phyloP scores from a whole-genome alignment of 2,113 vertebrate genomes.

The Stomatorhinus ivindoensis region DNA sequence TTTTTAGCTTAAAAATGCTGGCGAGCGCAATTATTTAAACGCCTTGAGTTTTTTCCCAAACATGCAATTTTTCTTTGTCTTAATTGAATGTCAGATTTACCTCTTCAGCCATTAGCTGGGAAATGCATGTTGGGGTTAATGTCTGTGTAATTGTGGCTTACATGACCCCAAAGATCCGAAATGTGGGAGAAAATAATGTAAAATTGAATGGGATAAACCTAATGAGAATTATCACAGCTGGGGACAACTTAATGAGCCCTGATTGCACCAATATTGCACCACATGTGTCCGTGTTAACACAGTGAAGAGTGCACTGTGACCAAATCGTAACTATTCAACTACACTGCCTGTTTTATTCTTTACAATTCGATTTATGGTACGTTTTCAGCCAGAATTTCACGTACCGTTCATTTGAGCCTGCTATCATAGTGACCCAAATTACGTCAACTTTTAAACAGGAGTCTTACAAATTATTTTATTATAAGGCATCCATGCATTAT shows the following conservation, averaged over 20 bases:
- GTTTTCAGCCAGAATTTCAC: neutral
- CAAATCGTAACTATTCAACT: neutral
- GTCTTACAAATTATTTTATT: neutral
- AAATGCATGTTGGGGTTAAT: neutral
- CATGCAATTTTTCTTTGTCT: neutral
- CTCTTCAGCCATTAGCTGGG: neutral
- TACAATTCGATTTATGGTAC: neutral
- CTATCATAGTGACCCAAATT: neutral
- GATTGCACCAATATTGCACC: neutral
- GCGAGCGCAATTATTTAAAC: neutral
- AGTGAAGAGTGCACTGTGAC: neutral
- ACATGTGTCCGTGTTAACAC: neutral
- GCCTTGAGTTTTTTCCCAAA: neutral
- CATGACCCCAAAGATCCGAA: neutral
- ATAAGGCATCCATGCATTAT: neutral
- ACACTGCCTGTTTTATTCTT: neutral
- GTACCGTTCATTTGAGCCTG: neutral
- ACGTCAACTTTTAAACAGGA: neutral
- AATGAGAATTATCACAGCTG: slow-evolving; percentile 10
- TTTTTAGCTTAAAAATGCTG: neutral
- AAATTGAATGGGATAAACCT: neutral
- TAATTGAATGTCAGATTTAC: neutral
- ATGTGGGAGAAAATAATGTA: slow-evolving; percentile 3
- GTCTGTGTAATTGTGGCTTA: neutral
- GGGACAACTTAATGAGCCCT: neutral